Evolutionary conservation across 1,140 invertebrate genomes (phyloP), one percentile per base, ranked within the genome.

Genomic region (Brachionus rubens): DNA sequence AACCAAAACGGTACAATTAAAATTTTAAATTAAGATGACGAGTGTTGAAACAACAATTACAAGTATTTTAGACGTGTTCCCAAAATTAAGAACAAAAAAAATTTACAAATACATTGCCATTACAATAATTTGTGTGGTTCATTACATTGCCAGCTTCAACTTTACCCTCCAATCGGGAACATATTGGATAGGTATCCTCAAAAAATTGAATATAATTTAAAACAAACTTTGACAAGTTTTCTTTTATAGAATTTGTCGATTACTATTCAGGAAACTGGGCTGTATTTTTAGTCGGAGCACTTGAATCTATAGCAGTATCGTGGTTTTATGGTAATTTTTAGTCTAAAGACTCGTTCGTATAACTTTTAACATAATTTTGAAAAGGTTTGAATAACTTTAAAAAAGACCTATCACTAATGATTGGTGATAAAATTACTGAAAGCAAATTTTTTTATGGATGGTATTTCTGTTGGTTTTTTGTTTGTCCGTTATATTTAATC

Each of bases 11-110:
- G 2, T 1, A 26, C 12, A 59, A 24, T 75, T 7, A 24, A n/a
- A 26, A n/a, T 28, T 33, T 21, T 28, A 14, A 26, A 9, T 68
- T 36, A 89, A 91, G 83, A 91, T 91, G 80, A 89, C 89, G 76
- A 89, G 89, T 3, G 88, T 91, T 28, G 90, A 91, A 82, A 89
- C 89, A 21, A 88, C 91, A 65, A 89, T 89, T 68, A 90, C 90
- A 6, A 87, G 89, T 1, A 86, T 91, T 76, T 85, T 90, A 5
- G 90, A 91, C 80, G 83, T 87, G 47, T 89, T 88, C 83, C 89
- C 90, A 1, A 80, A 86, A 12, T 72, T 82, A 24, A 83, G 85
- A 2, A n/a, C 24, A 10, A 72, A 21, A 19, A 80, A 82, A 30
- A 78, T 82, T 26, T 77, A 84, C 14, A 81, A 88, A 76, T 83